phyloP scores from a whole-genome alignment of 1,140 invertebrate species.

The Microplitis mediator region DNA sequence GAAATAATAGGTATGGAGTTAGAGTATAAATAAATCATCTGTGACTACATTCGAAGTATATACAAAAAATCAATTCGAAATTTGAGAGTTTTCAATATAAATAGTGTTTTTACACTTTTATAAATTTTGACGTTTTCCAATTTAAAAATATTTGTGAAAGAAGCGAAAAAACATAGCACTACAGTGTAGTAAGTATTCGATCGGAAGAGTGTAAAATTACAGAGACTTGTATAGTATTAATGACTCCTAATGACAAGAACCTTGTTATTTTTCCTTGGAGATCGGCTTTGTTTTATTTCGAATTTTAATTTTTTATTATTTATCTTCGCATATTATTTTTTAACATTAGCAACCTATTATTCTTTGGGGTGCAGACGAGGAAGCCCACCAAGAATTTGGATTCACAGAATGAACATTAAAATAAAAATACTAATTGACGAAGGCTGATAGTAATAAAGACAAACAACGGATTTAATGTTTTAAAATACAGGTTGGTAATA shows the following conservation, averaged over 20 bases:
- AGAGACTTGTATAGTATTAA: conserved; percentile 56
- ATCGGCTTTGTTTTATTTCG: conserved; percentile 13
- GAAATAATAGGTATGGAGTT: conserved; percentile 18
- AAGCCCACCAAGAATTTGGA: conserved; percentile 21
- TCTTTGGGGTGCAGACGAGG: background rate
- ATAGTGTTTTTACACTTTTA: no score
- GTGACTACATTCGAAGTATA: background rate
- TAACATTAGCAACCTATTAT: background rate
- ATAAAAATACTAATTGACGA: conserved; percentile 62
- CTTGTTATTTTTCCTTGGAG: conserved; percentile 1
- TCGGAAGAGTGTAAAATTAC: conserved; percentile 63
- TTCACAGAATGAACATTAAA: conserved; percentile 62
- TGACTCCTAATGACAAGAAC: conserved; percentile 59
- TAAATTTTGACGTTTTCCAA: no score
- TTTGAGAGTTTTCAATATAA: no score
- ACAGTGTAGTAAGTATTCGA: conserved; percentile 49
- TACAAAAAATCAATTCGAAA: background rate
- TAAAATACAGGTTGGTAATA: conserved; percentile 57
- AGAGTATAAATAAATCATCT: conserved; percentile 25
- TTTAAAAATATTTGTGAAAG: background rate
- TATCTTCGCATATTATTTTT: background rate
- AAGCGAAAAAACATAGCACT: conserved; percentile 11
- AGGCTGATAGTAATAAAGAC: conserved; percentile 62
- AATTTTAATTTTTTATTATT: conserved; percentile 21
- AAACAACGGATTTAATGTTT: conserved; percentile 61